A percentile compares a stretch with the other conserved stretches of the same genome.
phyloP scores from a whole-genome alignment of 1,140 invertebrate genomes.

The Orius insidiosus region DNA sequence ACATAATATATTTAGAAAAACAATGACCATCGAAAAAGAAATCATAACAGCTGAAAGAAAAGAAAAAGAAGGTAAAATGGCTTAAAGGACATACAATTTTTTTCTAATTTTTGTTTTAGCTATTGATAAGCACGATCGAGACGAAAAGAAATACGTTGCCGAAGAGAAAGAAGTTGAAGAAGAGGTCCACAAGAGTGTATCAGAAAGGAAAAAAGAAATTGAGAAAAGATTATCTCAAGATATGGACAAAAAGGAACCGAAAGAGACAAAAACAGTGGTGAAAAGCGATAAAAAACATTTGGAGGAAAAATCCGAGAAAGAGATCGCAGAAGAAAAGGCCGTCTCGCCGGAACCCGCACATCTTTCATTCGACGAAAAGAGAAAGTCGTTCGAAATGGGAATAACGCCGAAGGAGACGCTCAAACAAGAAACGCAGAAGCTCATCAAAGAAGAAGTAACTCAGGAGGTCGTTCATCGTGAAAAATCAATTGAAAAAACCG shows the following conservation, averaged over 20 bases:
- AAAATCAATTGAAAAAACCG: not conserved
- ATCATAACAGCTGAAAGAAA: not conserved
- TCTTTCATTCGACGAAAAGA: constrained; percentile 21
- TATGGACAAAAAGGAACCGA: constrained; percentile 23
- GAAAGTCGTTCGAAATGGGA: constrained; percentile 21
- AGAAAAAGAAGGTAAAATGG: constrained; percentile 3
- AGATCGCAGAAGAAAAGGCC: constrained; percentile 18
- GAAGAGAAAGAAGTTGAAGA: constrained; percentile 25
- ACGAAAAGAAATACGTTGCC: constrained; percentile 31
- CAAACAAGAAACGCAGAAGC: constrained; percentile 9
- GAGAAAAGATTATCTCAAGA: constrained; percentile 44
- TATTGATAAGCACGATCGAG: constrained; percentile 41
- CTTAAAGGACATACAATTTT: not conserved
- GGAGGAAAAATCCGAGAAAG: constrained; percentile 39
- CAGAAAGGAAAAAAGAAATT: constrained; percentile 48
- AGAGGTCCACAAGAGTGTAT: constrained; percentile 40
- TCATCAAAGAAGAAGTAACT: not conserved
- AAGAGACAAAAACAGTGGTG: constrained; percentile 42
- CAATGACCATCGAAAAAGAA: constrained; percentile 25
- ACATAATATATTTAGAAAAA: constrained; percentile 15
- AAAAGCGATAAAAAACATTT: constrained; percentile 1
- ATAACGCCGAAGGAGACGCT: constrained; percentile 5
- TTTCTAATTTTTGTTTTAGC: too few relatives aligned
- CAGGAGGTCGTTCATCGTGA: not conserved
- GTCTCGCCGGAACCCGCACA: constrained; percentile 18